These are phyloP conservation scores for Hemaris fuciformis DNA, from an alignment of 2,888 invertebrate genomes.

Conservation along the genomic window DNA sequence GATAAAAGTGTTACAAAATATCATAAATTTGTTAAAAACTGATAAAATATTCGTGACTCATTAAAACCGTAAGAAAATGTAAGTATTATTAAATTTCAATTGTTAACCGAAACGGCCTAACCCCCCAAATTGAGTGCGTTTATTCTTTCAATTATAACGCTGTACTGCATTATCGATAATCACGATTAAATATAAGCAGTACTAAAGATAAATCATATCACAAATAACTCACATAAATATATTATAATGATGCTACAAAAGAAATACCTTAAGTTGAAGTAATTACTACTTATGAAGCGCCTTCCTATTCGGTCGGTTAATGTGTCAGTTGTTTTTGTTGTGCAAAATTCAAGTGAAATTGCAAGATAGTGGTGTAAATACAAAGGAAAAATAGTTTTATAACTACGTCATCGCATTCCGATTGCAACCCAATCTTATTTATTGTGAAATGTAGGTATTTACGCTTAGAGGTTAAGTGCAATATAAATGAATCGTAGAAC, in stretches of 20 bases:
- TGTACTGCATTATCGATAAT: neutral
- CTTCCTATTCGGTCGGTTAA: neutral
- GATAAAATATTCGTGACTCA: neutral
- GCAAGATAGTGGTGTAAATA: neutral
- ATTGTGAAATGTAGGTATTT: neutral
- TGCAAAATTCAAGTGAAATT: neutral
- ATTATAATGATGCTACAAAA: neutral
- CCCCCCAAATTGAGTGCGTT: neutral
- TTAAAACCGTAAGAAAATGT: neutral
- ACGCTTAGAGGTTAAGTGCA: neutral
- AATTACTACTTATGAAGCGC: neutral
- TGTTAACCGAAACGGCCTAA: neutral
- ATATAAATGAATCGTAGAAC: neutral
- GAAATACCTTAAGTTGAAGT: neutral
- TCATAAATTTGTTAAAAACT: neutral
- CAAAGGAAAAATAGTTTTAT: neutral
- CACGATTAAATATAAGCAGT: neutral
- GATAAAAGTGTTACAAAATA: neutral
- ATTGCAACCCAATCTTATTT: neutral
- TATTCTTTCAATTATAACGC: neutral
- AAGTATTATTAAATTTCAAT: neutral
- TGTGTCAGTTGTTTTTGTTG: constrained; percentile 3
- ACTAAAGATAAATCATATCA: neutral
- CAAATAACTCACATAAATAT: neutral
- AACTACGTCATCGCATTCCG: neutral